A percentile compares a stretch with the other conserved stretches of the same genome.
Conservation (phyloP, 2,113 vertebrate species). For the Lanius collurio region DNA sequence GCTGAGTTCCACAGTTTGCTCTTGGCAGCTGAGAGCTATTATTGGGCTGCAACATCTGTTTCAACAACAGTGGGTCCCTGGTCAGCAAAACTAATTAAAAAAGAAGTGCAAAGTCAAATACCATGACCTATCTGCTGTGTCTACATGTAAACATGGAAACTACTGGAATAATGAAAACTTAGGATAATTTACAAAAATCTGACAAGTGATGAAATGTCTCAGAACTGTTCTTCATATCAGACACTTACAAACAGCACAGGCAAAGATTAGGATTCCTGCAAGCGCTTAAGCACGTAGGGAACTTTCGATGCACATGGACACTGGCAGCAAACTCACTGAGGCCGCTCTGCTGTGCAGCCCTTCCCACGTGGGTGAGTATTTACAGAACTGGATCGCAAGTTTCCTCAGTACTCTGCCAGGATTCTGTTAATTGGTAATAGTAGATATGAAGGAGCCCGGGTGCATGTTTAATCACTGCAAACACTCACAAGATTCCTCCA, state of each 20-base stretch:
- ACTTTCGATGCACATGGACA: neutral
- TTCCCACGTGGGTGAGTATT: neutral
- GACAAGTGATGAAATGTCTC: constrained; percentile 68
- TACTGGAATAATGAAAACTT: constrained; percentile 58
- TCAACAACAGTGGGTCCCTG: constrained; percentile 67
- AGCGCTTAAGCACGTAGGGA: neutral
- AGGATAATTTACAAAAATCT: constrained; percentile 65
- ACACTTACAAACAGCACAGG: neutral
- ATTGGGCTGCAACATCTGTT: constrained; percentile 76
- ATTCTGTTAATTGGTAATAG: constrained; percentile 47
- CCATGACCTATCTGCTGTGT: constrained; percentile 41
- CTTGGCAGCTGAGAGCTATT: constrained; percentile 77
- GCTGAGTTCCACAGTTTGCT: constrained; percentile 59
- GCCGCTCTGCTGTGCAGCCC: neutral
- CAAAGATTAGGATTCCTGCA: constrained; percentile 4
- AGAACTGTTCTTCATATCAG: constrained; percentile 45
- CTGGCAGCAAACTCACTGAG: neutral
- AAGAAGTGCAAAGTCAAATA: constrained; percentile 70
- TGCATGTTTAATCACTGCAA: neutral
- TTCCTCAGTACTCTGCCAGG: neutral
- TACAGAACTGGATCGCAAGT: neutral
- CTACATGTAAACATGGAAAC: constrained; percentile 63
- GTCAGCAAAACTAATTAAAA: constrained; percentile 76
- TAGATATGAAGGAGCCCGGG: neutral
- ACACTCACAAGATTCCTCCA: neutral